Conservation (phyloP, 2,113 vertebrate genomes). For the Chiloscyllium plagiosum region DNA sequence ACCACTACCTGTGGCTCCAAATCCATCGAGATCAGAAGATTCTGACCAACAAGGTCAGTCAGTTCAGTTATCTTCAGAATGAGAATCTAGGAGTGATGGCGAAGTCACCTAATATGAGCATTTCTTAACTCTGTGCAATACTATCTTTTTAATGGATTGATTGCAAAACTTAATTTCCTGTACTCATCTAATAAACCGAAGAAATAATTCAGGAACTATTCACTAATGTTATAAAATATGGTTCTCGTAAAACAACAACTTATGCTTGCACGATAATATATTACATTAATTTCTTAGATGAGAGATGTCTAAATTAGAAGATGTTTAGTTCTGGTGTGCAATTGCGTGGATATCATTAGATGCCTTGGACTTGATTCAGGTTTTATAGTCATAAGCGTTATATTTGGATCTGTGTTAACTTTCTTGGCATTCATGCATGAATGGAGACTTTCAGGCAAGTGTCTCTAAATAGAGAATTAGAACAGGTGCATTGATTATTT, state of each 20-base stretch:
- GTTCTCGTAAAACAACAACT: background rate
- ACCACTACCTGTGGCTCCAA: conserved; percentile 85
- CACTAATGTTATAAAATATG: background rate
- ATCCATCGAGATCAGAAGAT: conserved; percentile 69
- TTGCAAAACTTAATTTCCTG: background rate
- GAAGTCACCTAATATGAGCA: background rate
- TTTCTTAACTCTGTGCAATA: too few relatives aligned
- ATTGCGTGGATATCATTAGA: background rate
- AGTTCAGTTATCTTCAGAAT: background rate
- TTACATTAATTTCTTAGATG: background rate
- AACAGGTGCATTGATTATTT: background rate
- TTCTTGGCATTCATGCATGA: background rate
- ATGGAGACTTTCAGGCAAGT: background rate
- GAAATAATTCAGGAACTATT: background rate
- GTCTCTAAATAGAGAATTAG: background rate
- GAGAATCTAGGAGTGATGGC: background rate
- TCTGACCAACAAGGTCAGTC: conserved; percentile 79
- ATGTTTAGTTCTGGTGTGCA: background rate
- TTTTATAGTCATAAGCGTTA: background rate
- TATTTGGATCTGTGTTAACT: background rate
- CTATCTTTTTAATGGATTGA: too few relatives aligned
- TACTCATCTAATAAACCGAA: background rate
- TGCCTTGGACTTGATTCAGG: background rate
- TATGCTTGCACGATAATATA: background rate
- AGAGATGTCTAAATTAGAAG: background rate